Conservation (phyloP, 2,888 invertebrate genomes). For the Drosophila lutescens region DNA sequence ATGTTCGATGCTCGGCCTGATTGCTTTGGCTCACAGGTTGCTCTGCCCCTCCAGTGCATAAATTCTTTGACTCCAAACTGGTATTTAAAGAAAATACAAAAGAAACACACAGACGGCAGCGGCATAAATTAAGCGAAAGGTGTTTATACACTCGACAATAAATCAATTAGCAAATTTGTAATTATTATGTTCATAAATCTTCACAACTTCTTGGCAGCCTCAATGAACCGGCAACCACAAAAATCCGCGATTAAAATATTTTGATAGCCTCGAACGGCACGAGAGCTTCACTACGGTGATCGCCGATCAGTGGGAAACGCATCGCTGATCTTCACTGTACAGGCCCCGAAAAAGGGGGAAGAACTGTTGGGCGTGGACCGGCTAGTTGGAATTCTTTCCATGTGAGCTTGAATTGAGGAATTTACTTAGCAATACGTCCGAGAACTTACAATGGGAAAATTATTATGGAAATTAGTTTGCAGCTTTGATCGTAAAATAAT, state of each 20-base stretch:
- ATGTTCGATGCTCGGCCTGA: conserved; percentile 52
- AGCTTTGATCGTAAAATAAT: too few relatives aligned
- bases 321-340: conserved; percentile 17
- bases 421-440: not conserved
- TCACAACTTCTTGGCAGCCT: conserved; percentile 38
- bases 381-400: conserved; percentile 9
- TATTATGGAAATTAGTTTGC: not conserved
- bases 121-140: conserved; percentile 74
- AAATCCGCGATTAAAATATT: conserved; percentile 59
- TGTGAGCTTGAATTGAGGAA: conserved; percentile 4
- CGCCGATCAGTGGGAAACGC: conserved; percentile 17
- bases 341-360: not conserved
- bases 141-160: conserved; percentile 78
- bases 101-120: conserved; percentile 32
- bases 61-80: conserved; percentile 65
- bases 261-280: conserved; percentile 44
- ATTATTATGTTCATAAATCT: conserved; percentile 83
- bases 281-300: conserved; percentile 10
- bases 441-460: not conserved
- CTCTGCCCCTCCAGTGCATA: conserved; percentile 53
- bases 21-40: conserved; percentile 70
- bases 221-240: conserved; percentile 22
- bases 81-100: conserved; percentile 61
- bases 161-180: conserved; percentile 83
- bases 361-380: conserved; percentile 18